Conservation (phyloP, 2,797 vertebrate genomes). For the Protonibea diacanthus region DNA sequence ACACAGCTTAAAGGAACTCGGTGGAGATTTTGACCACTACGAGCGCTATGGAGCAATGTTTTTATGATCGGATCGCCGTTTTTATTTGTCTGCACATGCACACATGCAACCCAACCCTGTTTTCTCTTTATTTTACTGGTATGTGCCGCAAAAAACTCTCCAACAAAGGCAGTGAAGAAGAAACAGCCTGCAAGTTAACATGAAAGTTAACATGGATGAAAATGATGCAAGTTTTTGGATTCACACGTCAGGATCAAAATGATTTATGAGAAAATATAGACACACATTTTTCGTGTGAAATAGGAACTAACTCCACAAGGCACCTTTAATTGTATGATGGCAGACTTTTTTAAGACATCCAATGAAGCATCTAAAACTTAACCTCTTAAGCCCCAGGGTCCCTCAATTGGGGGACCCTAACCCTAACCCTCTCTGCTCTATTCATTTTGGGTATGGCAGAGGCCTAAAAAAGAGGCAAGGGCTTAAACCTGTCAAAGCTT, state of each 20-base stretch:
- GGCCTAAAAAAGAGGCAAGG: too few relatives aligned
- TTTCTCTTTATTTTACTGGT: neutral
- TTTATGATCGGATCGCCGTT: neutral
- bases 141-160: neutral
- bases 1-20: neutral
- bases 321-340: neutral
- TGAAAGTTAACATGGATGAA: neutral
- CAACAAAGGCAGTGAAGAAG: neutral
- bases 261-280: neutral
- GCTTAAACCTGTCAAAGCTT: too few relatives aligned
- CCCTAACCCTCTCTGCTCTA: too few relatives aligned
- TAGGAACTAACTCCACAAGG: too few relatives aligned
- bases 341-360: neutral
- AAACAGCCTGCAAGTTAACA: neutral
- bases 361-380: too few relatives aligned
- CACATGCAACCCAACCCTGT: neutral
- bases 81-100: neutral
- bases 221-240: neutral
- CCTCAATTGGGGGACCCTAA: too few relatives aligned
- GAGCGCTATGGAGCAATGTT: neutral
- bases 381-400: too few relatives aligned
- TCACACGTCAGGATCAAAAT: too few relatives aligned
- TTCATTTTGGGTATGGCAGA: too few relatives aligned
- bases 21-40: neutral
- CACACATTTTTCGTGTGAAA: neutral